Evolutionary conservation across 2,797 vertebrate species (phyloP), one percentile per base, ranked within the genome.

Genomic region (Pseudochaenichthys georgianus): DNA sequence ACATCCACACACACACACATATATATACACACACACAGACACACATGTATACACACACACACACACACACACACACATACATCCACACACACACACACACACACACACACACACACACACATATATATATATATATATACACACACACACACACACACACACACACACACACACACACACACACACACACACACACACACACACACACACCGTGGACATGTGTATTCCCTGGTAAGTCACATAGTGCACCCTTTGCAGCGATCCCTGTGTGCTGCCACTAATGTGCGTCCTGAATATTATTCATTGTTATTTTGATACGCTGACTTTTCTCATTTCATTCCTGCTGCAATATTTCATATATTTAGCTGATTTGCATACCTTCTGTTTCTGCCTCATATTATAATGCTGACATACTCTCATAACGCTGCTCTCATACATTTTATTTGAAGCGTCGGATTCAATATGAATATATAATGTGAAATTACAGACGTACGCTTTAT

Each of bases 301-400:
- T 75, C 63, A 71, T 71, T 80, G 76, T 58, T 43, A 76, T 61
- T 84, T 78, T 55, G 23, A 81, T 52, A 0, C 48, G 43, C 0
- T 69, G 34, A 43, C 48, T 48, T 68, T 78, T 61, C 46, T 17
- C 38, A 53, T 4, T 55, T 52, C 42, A 47, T 64, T 75, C 1
- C 43, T 13, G 2, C 19, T 19, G 45, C 34, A 34, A 5, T 31
- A 58, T 62, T 69, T 81, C 42, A 34, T 45, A 19, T 34, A 31
- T 55, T 43, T 50, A 28, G 5, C 38, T 70, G 16, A 82, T 84
- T 76, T 76, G 28, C 43, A 66, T 50, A 59, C 5, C 17, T 6
- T 28, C 53, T 55, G 38, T 54, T 48, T 53, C 45, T 11, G 42
- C 28, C 11, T 54, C 55, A 13, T 41, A 51, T 34, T 9, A 59